phyloP scores from a whole-genome alignment of 92 coral and sea anemone species.

The Umimayanthus chanpuru region DNA sequence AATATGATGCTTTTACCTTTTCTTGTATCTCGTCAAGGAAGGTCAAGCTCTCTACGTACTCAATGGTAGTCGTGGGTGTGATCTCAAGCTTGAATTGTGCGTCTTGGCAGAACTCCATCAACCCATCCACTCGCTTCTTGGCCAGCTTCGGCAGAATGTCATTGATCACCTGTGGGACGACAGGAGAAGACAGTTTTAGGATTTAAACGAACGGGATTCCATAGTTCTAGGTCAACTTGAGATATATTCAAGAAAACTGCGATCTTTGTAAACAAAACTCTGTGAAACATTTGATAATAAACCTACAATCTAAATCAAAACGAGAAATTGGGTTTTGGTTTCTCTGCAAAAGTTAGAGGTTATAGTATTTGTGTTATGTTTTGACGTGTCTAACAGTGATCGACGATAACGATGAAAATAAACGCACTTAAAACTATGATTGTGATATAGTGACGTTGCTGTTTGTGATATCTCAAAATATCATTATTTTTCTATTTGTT shows the following conservation, averaged over 20 bases:
- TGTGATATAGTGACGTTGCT: too few species aligned
- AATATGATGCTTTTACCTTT: conserved; percentile 59
- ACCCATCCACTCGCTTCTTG: conserved; percentile 80
- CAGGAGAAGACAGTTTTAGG: not conserved
- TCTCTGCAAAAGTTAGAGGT: too few species aligned
- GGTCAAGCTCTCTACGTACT: conserved; percentile 82
- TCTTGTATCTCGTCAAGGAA: conserved; percentile 97
- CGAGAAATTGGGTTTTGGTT: too few species aligned
- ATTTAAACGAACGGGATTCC: not conserved
- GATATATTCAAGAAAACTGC: not conserved
- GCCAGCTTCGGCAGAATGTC: conserved; percentile 95
- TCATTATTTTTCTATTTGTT: not conserved
- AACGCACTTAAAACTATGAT: too few species aligned
- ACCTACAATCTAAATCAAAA: too few species aligned
- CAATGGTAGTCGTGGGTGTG: conserved; percentile 80
- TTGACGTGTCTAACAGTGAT: not conserved
- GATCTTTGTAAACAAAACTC: not conserved
- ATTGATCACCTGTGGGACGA: conserved; percentile 77
- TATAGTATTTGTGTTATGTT: too few species aligned
- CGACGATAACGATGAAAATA: not conserved
- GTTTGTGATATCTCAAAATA: too few species aligned
- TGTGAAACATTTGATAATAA: too few species aligned
- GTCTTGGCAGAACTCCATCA: conserved; percentile 97
- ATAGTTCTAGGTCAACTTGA: not conserved
- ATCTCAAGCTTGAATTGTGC: conserved; percentile 92